Conservation (phyloP, 2,888 invertebrate species). For the Baccha elongata region DNA sequence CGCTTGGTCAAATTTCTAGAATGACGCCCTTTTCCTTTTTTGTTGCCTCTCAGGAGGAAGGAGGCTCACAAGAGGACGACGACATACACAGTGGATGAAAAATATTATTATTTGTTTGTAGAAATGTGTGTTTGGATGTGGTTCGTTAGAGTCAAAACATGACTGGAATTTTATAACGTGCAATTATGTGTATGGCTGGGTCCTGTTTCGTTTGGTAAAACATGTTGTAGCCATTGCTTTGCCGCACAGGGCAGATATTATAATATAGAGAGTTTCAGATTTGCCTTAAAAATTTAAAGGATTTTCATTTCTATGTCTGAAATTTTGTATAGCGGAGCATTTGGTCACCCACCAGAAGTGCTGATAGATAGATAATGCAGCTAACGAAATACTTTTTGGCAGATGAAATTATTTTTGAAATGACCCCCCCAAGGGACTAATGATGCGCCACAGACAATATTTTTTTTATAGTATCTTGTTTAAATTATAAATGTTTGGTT, state of each 20-base stretch:
- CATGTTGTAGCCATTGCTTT: slow-evolving; percentile 19
- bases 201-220: slow-evolving; percentile 25
- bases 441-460: slow-evolving; percentile 12
- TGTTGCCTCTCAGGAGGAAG: slow-evolving; percentile 13
- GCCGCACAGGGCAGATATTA: slow-evolving; percentile 5
- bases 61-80: not conserved
- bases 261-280: slow-evolving; percentile 17
- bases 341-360: slow-evolving; percentile 12
- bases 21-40: slow-evolving; percentile 20
- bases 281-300: slow-evolving; percentile 1
- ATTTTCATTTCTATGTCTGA: not conserved
- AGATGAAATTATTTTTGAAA: slow-evolving; percentile 19
- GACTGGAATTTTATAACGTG: slow-evolving; percentile 65
- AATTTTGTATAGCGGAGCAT: not conserved
- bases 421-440: slow-evolving; percentile 25
- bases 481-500: too few species aligned
- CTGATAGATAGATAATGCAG: slow-evolving; percentile 50
- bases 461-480: too few species aligned
- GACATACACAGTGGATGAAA: not conserved
- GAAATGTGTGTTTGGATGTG: slow-evolving; percentile 35
- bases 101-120: slow-evolving; percentile 26
- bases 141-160: slow-evolving; percentile 70
- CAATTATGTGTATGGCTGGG: slow-evolving; percentile 55
- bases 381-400: slow-evolving; percentile 15
- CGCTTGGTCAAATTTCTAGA: slow-evolving; percentile 54